These are phyloP conservation scores for Hanleya hanleyi DNA, from an alignment of 2,888 invertebrate genomes.

Conservation along the genomic window DNA sequence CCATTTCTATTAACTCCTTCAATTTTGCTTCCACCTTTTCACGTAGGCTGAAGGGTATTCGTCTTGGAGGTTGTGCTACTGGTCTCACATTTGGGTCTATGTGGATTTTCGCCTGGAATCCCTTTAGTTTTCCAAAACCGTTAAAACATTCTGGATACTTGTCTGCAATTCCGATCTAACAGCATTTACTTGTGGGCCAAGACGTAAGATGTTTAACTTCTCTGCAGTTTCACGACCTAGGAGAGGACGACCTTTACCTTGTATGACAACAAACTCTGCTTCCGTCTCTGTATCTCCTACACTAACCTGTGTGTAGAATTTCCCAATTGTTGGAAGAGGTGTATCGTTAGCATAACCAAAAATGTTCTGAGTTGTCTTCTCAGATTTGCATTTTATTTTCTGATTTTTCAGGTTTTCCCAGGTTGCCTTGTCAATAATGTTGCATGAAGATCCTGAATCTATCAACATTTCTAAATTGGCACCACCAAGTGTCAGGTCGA, in stretches of 20 bases:
- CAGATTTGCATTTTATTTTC: conserved; percentile 5
- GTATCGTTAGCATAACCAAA: neutral
- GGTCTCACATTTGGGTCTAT: conserved; percentile 23
- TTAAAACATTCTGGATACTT: conserved; percentile 22
- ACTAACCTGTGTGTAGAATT: neutral
- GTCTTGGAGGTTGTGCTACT: conserved; percentile 23
- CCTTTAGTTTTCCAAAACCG: conserved; percentile 33
- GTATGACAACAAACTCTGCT: neutral
- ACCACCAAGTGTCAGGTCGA: neutral
- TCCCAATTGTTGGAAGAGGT: neutral
- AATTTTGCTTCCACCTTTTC: conserved; percentile 23
- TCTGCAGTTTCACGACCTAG: neutral
- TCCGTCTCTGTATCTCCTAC: neutral
- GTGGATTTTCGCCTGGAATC: conserved; percentile 17
- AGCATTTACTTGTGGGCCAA: neutral
- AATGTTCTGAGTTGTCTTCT: neutral
- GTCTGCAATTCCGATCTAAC: neutral
- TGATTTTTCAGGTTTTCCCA: conserved; percentile 15
- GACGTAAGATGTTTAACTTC: neutral
- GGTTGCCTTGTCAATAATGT: conserved; percentile 10
- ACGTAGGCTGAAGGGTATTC: conserved; percentile 23
- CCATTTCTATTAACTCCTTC: conserved; percentile 16
- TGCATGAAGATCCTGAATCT: conserved; percentile 15
- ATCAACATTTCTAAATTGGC: neutral
- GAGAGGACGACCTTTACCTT: neutral